Conservation (phyloP, 2,888 invertebrate species). For the Listrodromus nycthemerus region DNA sequence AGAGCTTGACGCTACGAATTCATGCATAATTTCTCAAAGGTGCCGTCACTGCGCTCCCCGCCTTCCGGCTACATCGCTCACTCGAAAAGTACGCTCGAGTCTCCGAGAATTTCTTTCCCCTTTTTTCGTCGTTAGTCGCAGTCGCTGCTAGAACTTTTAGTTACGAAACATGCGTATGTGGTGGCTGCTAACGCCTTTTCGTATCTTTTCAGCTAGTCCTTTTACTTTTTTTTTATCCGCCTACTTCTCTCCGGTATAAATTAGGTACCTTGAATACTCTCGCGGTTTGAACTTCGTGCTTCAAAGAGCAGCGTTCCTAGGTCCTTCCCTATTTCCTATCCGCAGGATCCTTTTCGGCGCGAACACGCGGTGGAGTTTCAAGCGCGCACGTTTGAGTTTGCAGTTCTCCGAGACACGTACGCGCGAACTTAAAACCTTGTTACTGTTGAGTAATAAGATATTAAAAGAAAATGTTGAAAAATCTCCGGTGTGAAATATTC, state of each 20-base stretch:
- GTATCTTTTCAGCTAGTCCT: not conserved
- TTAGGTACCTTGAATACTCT: constrained; percentile 58
- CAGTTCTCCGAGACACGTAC: constrained; percentile 2
- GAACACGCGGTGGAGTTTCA: constrained; percentile 6
- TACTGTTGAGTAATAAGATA: not conserved
- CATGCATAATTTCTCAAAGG: constrained; percentile 64
- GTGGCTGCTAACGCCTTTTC: not conserved
- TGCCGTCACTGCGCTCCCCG: not conserved
- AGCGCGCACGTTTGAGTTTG: not conserved
- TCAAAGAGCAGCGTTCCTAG: constrained; percentile 20
- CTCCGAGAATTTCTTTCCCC: constrained; percentile 37
- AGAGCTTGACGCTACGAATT: constrained; percentile 55
- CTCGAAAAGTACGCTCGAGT: constrained; percentile 50
- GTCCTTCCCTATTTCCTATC: constrained; percentile 33
- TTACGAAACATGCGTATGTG: constrained; percentile 48
- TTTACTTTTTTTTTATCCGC: not conserved
- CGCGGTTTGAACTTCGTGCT: constrained; percentile 45
- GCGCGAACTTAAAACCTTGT: constrained; percentile 1
- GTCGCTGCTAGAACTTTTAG: constrained; percentile 31
- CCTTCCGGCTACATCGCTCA: constrained; percentile 51
- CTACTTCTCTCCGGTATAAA: constrained; percentile 50
- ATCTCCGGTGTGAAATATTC: not conserved
- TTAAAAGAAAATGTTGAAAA: not conserved
- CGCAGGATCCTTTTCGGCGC: constrained; percentile 45
- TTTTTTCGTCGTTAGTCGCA: constrained; percentile 7